A percentile compares a stretch with the other conserved stretches of the same genome.
Conservation (phyloP, 2,113 vertebrate genomes). For the Dissostichus mawsoni region DNA sequence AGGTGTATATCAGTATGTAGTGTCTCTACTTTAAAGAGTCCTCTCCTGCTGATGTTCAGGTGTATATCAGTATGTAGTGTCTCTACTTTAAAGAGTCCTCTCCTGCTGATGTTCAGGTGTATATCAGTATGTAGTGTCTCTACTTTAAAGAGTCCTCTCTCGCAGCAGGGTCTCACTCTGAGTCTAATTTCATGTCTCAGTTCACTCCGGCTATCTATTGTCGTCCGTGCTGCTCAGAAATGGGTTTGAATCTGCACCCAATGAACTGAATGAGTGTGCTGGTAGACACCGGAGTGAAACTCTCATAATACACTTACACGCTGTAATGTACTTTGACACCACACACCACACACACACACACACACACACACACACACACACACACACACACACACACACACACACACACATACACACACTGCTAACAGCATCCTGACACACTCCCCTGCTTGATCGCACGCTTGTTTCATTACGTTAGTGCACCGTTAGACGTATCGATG, state of each 20-base stretch:
- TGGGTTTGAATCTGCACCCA: neutral
- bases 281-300: conserved; percentile 9
- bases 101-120: no score
- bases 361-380: conserved; percentile 1
- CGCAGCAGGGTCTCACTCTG: neutral
- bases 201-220: neutral
- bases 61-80: no score
- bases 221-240: conserved; percentile 20
- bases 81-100: no score
- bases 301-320: conserved; percentile 30
- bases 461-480: neutral
- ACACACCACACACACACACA: neutral
- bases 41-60: no score
- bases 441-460: neutral
- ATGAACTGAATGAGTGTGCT: conserved; percentile 5
- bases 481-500: neutral
- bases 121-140: no score
- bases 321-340: conserved; percentile 34
- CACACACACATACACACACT: neutral
- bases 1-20: no score
- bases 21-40: no score
- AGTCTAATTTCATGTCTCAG: conserved; percentile 1
- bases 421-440: neutral
- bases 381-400: neutral
- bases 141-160: no score